Evolutionary conservation across 1,140 invertebrate species (phyloP).

Genomic region (Drosophila orosa): DNA sequence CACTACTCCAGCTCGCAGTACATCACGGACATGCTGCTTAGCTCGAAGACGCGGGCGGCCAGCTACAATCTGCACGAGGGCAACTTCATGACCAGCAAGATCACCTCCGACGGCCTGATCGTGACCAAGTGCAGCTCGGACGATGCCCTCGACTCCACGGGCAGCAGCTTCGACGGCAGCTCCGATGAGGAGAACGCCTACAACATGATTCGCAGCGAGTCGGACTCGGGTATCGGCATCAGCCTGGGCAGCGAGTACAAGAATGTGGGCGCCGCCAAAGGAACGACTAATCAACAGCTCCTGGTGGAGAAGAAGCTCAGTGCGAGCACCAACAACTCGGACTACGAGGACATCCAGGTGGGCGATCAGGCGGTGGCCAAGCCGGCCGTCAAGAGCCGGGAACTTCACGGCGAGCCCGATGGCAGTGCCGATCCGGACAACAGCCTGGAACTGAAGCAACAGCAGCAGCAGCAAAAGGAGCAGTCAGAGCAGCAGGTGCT

Average conservation of each 20-base stretch:
- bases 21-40: conserved; percentile 82
- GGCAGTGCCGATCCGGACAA: conserved; percentile 91
- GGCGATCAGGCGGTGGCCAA: conserved; percentile 65
- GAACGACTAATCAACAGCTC: conserved; percentile 29
- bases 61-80: conserved; percentile 83
- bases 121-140: conserved; percentile 83
- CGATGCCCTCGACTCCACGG: conserved; percentile 81
- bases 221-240: conserved; percentile 83
- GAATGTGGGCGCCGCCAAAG: conserved; percentile 45
- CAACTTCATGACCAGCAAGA: conserved; percentile 84
- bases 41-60: conserved; percentile 78
- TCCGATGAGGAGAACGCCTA: conserved; percentile 83
- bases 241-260: conserved; percentile 81
- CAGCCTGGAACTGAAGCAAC: conserved; percentile 71
- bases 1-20: conserved; percentile 82
- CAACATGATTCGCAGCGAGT: conserved; percentile 84
- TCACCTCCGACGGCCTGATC: conserved; percentile 82
- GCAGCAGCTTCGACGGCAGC: conserved; percentile 84
- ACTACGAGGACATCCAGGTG: conserved; percentile 83
- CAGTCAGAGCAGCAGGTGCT: conserved; percentile 81
- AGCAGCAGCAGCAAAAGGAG: conserved; percentile 33
- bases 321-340: conserved; percentile 81
- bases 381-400: conserved; percentile 87
- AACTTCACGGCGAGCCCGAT: conserved; percentile 91
- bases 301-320: conserved; percentile 75